These are phyloP conservation scores for Panzeria rudis DNA, from an alignment of 2,888 invertebrate genomes.

Conservation along the genomic window DNA sequence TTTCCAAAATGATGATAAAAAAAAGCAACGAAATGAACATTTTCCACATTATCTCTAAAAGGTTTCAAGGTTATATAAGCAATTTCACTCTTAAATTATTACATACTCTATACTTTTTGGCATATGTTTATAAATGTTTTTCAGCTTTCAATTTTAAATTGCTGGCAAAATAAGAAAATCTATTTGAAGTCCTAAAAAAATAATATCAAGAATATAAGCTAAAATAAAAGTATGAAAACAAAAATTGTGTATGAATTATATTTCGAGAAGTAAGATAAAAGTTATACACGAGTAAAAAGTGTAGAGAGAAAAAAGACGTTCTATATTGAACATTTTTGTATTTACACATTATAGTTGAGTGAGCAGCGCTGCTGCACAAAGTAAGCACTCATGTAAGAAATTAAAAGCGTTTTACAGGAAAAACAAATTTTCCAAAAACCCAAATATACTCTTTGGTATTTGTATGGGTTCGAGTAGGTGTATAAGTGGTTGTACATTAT, in stretches of 20 bases:
- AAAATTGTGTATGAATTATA: slow-evolving; percentile 40
- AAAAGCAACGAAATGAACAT: neutral
- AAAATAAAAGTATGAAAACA: slow-evolving; percentile 24
- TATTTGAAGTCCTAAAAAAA: slow-evolving; percentile 43
- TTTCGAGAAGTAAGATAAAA: neutral
- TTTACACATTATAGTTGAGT: slow-evolving; percentile 64
- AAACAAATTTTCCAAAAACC: slow-evolving; percentile 39
- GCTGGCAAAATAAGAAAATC: slow-evolving; percentile 42
- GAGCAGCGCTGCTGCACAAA: slow-evolving; percentile 53
- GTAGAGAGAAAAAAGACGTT: neutral
- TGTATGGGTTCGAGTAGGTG: neutral
- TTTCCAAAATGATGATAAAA: neutral
- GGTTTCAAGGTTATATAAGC: slow-evolving; percentile 62
- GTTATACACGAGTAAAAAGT: neutral
- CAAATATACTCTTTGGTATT: slow-evolving; percentile 21
- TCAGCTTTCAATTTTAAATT: slow-evolving; percentile 28
- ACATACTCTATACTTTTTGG: slow-evolving; percentile 63
- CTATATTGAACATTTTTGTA: slow-evolving; percentile 57
- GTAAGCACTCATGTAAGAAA: slow-evolving; percentile 68
- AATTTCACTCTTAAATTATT: slow-evolving; percentile 57
- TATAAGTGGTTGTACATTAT: slow-evolving; percentile 43
- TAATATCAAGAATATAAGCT: neutral
- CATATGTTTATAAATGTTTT: slow-evolving; percentile 42
- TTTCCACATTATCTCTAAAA: slow-evolving; percentile 33
- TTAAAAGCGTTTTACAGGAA: slow-evolving; percentile 61